phyloP scores from a whole-genome alignment of 2,888 invertebrate genomes.

The Lithosia quadra region DNA sequence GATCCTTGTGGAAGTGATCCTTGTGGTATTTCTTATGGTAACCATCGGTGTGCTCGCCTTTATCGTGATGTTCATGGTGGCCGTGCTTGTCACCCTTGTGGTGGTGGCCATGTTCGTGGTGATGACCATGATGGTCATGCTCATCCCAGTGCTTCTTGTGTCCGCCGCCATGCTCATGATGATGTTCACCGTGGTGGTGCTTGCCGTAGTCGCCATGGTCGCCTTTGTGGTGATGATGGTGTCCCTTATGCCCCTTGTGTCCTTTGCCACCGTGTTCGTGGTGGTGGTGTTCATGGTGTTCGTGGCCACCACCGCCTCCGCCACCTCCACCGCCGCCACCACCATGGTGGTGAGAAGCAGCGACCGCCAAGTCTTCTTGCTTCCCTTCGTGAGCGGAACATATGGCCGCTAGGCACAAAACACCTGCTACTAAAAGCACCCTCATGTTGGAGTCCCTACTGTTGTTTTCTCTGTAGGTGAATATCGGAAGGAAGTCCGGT shows the following conservation, averaged over 20 bases:
- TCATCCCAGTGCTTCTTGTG: slow-evolving; percentile 93
- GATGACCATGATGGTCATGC: slow-evolving; percentile 91
- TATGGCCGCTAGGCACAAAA: slow-evolving; percentile 72
- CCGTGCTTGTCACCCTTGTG: slow-evolving; percentile 93
- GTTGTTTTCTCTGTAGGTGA: slow-evolving; percentile 45
- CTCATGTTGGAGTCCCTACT: slow-evolving; percentile 61
- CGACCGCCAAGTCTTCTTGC: slow-evolving; percentile 75
- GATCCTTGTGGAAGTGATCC: slow-evolving; percentile 95
- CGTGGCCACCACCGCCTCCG: slow-evolving; percentile 87
- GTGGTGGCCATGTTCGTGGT: slow-evolving; percentile 92
- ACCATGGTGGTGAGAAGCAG: slow-evolving; percentile 84
- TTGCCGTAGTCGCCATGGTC: slow-evolving; percentile 92
- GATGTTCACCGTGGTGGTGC: slow-evolving; percentile 91
- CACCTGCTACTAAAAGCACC: slow-evolving; percentile 69
- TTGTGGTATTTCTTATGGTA: slow-evolving; percentile 95
- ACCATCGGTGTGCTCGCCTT: slow-evolving; percentile 93
- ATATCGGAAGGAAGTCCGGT: slow-evolving; percentile 53
- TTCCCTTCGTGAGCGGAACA: slow-evolving; percentile 63
- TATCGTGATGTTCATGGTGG: slow-evolving; percentile 94
- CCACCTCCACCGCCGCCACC: slow-evolving; percentile 52
- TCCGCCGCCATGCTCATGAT: slow-evolving; percentile 91
- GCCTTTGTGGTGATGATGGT: slow-evolving; percentile 92
- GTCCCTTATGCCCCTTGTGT: slow-evolving; percentile 91
- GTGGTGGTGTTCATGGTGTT: slow-evolving; percentile 89
- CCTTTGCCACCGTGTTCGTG: slow-evolving; percentile 91